Conservation (phyloP, 2,888 invertebrate species). For the Falcaria lacertinaria region DNA sequence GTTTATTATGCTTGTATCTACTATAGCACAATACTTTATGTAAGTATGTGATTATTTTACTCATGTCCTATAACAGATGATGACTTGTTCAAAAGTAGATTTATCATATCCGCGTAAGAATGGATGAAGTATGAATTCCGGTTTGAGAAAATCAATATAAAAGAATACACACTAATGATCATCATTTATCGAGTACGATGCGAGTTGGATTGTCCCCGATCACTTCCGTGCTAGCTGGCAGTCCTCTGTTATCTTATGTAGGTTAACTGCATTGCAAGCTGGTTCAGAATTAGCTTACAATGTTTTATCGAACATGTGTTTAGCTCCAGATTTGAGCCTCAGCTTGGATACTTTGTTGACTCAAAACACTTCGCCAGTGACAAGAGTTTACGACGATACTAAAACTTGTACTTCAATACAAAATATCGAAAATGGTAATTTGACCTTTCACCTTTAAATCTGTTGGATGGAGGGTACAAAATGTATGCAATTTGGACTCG, state of each 20-base stretch:
- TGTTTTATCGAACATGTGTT: conserved; percentile 19
- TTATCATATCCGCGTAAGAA: too few relatives aligned
- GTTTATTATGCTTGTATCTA: too few relatives aligned
- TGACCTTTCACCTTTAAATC: too few relatives aligned
- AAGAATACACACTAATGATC: not conserved
- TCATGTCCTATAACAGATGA: too few relatives aligned
- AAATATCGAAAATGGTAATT: too few relatives aligned
- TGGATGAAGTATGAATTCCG: too few relatives aligned
- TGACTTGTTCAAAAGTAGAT: too few relatives aligned
- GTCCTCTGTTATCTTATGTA: conserved; percentile 40
- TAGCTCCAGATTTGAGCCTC: conserved; percentile 4
- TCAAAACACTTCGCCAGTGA: conserved; percentile 9
- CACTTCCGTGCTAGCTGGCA: conserved; percentile 53
- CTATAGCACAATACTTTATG: too few relatives aligned
- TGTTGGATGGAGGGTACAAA: too few relatives aligned
- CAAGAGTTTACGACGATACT: conserved; percentile 14
- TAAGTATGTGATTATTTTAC: too few relatives aligned
- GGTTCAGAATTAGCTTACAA: conserved; percentile 32
- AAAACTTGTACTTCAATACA: conserved; percentile 18
- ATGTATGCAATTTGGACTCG: too few relatives aligned
- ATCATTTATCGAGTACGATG: conserved; percentile 9
- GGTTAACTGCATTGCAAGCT: conserved; percentile 49
- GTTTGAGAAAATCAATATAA: not conserved
- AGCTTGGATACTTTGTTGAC: conserved; percentile 6
- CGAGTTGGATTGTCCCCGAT: conserved; percentile 25